These are phyloP conservation scores for Tangachromis dhanisi DNA, from an alignment of 2,113 vertebrate genomes.

Conservation along the genomic window DNA sequence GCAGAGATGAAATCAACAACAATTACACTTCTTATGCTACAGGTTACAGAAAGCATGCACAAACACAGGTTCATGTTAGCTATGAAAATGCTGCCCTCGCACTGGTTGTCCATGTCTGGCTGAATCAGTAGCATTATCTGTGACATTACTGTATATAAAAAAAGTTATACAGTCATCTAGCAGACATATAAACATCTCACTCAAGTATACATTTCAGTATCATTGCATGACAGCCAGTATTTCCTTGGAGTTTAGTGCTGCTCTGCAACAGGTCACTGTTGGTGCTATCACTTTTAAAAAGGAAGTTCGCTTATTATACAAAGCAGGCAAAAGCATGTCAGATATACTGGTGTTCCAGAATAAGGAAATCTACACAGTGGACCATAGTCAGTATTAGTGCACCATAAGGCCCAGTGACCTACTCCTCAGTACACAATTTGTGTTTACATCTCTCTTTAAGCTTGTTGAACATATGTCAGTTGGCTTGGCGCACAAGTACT, in stretches of 20 bases:
- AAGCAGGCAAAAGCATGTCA: neutral
- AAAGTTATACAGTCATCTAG: neutral
- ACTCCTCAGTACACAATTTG: neutral
- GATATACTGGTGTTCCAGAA: neutral
- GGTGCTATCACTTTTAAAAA: neutral
- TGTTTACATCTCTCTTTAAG: neutral
- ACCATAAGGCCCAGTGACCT: neutral
- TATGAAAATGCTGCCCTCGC: neutral
- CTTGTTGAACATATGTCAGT: neutral
- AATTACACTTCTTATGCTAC: neutral
- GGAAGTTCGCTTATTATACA: neutral
- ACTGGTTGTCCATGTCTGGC: neutral
- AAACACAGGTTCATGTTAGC: neutral
- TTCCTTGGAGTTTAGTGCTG: neutral
- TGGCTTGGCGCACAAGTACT: neutral
- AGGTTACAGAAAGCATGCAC: neutral
- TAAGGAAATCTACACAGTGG: neutral
- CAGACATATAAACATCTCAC: neutral
- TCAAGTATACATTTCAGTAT: neutral
- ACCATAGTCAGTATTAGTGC: neutral
- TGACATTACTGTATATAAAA: neutral
- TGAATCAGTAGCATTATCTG: neutral
- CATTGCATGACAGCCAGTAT: neutral
- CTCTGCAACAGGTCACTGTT: neutral
- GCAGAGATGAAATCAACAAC: neutral